Conservation (phyloP, 2,888 invertebrate species). For the Tuberolachnus salignus region DNA sequence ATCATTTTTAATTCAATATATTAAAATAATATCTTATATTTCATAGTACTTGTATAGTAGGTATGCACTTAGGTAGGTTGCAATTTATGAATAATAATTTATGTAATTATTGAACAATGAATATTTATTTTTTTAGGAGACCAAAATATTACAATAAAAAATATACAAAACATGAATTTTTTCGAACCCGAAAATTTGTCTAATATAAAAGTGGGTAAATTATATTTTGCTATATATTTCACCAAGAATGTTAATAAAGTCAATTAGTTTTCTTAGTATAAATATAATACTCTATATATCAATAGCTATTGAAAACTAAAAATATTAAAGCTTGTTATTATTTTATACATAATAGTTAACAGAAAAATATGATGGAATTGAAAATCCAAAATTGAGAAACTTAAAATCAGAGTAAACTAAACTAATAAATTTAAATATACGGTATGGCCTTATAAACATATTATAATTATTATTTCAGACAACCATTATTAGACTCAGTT, state of each 20-base stretch:
- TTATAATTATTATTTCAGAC: neutral
- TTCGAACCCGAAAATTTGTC: constrained; percentile 40
- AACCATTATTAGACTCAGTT: neutral
- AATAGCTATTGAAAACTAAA: neutral
- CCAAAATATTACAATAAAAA: constrained; percentile 16
- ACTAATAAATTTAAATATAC: neutral
- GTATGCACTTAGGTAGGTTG: no score
- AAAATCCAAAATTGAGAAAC: neutral
- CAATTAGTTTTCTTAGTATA: neutral
- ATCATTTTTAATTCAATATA: neutral
- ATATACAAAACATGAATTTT: constrained; percentile 21
- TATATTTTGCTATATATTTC: neutral
- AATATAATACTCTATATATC: neutral
- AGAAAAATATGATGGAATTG: neutral
- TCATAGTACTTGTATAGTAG: no score
- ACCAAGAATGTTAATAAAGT: neutral
- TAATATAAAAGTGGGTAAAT: constrained; percentile 40
- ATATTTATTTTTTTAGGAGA: constrained; percentile 10
- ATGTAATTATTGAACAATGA: neutral
- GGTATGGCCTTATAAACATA: neutral
- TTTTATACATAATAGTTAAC: neutral
- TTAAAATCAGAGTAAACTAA: constrained; percentile 8
- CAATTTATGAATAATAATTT: no score
- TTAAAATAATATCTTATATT: neutral
- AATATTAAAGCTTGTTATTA: neutral